A percentile compares a stretch with the other conserved stretches of the same genome.
These are phyloP conservation scores for Apodemia duryi DNA, from an alignment of 2,888 invertebrate genomes.

Conservation along the genomic window DNA sequence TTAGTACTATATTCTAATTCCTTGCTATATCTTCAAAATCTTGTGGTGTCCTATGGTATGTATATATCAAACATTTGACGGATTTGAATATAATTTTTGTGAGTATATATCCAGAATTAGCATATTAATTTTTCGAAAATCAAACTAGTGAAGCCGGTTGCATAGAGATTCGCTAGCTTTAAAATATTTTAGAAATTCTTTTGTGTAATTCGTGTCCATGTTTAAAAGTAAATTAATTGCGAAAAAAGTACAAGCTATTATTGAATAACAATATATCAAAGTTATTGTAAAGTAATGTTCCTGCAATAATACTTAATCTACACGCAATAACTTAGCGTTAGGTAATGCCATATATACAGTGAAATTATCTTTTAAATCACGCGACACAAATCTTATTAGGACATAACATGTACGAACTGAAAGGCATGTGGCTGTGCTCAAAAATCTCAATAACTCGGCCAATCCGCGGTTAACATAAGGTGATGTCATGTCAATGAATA, in stretches of 20 bases:
- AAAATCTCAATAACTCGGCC: neutral
- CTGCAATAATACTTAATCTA: conserved; percentile 14
- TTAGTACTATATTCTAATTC: too few species aligned
- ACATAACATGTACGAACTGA: conserved; percentile 1
- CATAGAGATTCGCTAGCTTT: too few species aligned
- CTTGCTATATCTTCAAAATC: too few species aligned
- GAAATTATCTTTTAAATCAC: conserved; percentile 16
- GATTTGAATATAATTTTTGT: too few species aligned
- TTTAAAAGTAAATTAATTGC: neutral
- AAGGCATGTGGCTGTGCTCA: conserved; percentile 1
- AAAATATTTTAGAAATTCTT: neutral
- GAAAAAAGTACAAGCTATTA: neutral
- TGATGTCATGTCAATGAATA: neutral
- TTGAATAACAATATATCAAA: conserved; percentile 8
- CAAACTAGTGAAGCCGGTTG: too few species aligned
- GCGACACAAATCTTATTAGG: conserved; percentile 11
- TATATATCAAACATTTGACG: too few species aligned
- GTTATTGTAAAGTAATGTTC: neutral
- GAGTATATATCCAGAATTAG: too few species aligned
- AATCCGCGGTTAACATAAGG: neutral
- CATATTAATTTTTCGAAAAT: too few species aligned
- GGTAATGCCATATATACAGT: conserved; percentile 11
- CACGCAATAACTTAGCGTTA: conserved; percentile 17
- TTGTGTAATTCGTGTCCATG: neutral
- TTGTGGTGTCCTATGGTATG: too few species aligned